Conservation (phyloP, 2,888 invertebrate genomes). For the Dicyrtomina minuta region DNA sequence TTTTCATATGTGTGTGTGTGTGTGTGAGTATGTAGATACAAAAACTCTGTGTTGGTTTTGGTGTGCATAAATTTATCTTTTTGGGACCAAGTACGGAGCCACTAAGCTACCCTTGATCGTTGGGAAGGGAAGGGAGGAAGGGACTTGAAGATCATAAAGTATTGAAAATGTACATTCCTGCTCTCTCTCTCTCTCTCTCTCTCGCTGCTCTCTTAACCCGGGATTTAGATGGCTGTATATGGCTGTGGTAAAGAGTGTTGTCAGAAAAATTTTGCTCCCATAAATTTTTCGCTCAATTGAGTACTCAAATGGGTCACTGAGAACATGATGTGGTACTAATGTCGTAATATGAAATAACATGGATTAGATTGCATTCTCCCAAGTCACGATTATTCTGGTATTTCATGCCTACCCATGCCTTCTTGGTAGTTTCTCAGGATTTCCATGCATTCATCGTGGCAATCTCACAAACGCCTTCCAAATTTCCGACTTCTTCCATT, state of each 20-base stretch:
- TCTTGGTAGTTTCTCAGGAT: constrained; percentile 7
- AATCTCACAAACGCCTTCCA: background rate
- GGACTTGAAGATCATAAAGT: background rate
- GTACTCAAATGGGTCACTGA: constrained; percentile 40
- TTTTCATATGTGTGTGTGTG: background rate
- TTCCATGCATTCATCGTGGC: background rate
- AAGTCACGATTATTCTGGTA: constrained; percentile 29
- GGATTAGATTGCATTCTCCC: constrained; percentile 31
- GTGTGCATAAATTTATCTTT: too few species aligned
- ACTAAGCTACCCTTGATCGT: constrained; percentile 1
- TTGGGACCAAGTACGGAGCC: background rate
- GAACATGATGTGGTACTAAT: constrained; percentile 17
- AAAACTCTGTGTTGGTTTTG: too few species aligned
- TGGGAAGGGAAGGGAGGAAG: constrained; percentile 6
- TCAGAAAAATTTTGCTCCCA: constrained; percentile 23
- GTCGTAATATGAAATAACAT: constrained; percentile 27
- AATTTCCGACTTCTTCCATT: background rate
- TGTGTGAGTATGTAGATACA: too few species aligned
- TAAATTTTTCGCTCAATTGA: constrained; percentile 44
- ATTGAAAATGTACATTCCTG: background rate
- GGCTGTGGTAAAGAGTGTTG: constrained; percentile 12
- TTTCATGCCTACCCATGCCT: constrained; percentile 21
- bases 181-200: constrained; percentile 1
- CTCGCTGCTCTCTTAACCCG: constrained; percentile 5
- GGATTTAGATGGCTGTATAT: constrained; percentile 18